These are phyloP conservation scores for Drosophila trapezifrons DNA, from an alignment of 1,140 invertebrate genomes.

Conservation along the genomic window DNA sequence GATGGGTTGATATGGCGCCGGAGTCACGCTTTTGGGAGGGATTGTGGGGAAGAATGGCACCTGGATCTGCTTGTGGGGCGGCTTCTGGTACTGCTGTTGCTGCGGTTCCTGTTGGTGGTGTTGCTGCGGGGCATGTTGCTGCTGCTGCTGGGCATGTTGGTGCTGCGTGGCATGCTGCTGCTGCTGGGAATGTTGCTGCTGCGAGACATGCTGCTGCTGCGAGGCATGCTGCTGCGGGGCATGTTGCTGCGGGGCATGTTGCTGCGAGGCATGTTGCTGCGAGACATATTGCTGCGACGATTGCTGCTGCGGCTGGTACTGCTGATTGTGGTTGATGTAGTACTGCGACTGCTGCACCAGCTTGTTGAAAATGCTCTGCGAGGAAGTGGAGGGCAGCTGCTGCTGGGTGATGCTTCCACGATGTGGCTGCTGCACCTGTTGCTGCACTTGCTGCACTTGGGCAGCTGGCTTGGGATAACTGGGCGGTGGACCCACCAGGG, in stretches of 20 bases:
- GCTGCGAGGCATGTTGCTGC: constrained; percentile 74
- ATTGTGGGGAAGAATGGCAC: constrained; percentile 84
- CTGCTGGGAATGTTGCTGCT: constrained; percentile 70
- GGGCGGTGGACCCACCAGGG: constrained; percentile 40
- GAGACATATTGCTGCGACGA: constrained; percentile 60
- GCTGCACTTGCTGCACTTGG: constrained; percentile 35
- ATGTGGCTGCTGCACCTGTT: constrained; percentile 35
- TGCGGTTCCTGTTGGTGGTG: constrained; percentile 35
- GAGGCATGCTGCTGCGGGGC: constrained; percentile 75
- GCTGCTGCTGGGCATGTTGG: constrained; percentile 60
- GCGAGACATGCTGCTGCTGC: constrained; percentile 46
- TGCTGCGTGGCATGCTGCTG: constrained; percentile 37
- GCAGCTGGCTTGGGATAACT: constrained; percentile 39
- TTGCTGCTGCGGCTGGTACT: constrained; percentile 70
- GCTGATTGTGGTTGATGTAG: constrained; percentile 84
- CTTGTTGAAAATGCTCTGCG: constrained; percentile 72
- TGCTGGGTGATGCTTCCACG: constrained; percentile 64
- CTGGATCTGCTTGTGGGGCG: constrained; percentile 74
- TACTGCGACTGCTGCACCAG: constrained; percentile 83
- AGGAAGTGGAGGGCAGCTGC: constrained; percentile 59
- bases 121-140: constrained; percentile 64
- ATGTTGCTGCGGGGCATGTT: constrained; percentile 63
- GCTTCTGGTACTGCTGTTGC: constrained; percentile 65
- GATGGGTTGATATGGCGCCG: constrained; percentile 82
- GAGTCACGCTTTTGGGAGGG: constrained; percentile 77